Evolutionary conservation across 2,888 invertebrate species (phyloP), one percentile per base, ranked within the genome.

Genomic region (Hipparchia sbordonii): DNA sequence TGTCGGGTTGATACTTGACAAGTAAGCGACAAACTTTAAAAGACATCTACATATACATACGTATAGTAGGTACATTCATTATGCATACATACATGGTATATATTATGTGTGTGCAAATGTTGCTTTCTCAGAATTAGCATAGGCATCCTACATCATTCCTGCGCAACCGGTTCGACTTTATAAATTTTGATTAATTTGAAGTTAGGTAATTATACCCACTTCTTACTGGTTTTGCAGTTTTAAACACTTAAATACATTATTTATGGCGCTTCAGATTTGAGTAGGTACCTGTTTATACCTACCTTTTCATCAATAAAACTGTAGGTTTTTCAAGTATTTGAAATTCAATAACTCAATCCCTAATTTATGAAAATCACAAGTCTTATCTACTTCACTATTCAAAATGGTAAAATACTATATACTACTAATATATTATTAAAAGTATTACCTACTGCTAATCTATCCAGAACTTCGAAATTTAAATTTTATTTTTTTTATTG

Each of bases 61-160:
- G 70, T 61, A 56, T 63, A 68, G 79, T 56, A 12, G 76, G 77
- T 61, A 61, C 39, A 39, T 60, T 13, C 57, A 57, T 57, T 8
- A 9, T 57, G 2, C 23, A 57, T 57, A 23, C 57, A 23, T 23
- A 57, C 9, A 12, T 51, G 51, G 51, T 51, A n/a, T 51, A n/a
- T n/a, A 54, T 6, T 52, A 54, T 3, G 13, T 56, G 13, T 33
- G 45, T 51, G 56, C 51, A 33, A n/a, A 74, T 79, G 79, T 82
- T 81, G 81, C 82, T 76, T 79, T 82, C 82, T 82, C 79, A 77
- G 78, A 85, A 92, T 91, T 91, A 88, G 85, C 92, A 91, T 92
- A 87, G 85, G 86, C 85, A 89, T 89, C 86, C 79, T 75, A 84
- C 77, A 75, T 81, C 82, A 83, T 90, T 88, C 83, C 79, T 87